Conservation (phyloP, 1,140 invertebrate species). For the Drosophila bipectinata region DNA sequence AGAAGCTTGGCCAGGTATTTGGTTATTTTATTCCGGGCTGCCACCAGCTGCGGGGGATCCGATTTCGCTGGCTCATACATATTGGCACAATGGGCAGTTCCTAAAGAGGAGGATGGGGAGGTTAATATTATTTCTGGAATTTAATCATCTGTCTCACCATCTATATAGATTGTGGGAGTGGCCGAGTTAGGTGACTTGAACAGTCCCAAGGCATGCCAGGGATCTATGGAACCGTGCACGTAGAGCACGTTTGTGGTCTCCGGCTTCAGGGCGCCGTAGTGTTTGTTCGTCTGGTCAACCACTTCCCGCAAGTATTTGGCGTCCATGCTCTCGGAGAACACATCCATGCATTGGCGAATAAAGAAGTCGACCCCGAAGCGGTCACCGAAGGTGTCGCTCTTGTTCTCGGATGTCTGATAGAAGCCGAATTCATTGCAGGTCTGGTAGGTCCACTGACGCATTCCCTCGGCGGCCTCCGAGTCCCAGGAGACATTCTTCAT, state of each 20-base stretch:
- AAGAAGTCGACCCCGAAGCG: slow-evolving; percentile 92
- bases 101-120: slow-evolving; percentile 83
- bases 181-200: slow-evolving; percentile 84
- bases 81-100: slow-evolving; percentile 92
- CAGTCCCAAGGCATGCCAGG: slow-evolving; percentile 95
- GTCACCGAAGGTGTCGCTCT: slow-evolving; percentile 90
- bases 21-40: slow-evolving; percentile 87
- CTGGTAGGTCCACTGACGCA: slow-evolving; percentile 96
- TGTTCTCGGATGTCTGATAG: slow-evolving; percentile 93
- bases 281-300: slow-evolving; percentile 89
- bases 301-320: slow-evolving; percentile 84
- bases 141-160: slow-evolving; percentile 84
- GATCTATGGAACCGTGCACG: slow-evolving; percentile 96
- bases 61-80: slow-evolving; percentile 89
- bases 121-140: not conserved
- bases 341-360: slow-evolving; percentile 92
- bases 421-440: slow-evolving; percentile 98
- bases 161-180: slow-evolving; percentile 89
- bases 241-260: slow-evolving; percentile 91
- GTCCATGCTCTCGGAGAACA: slow-evolving; percentile 87
- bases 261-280: slow-evolving; percentile 91
- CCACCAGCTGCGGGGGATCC: slow-evolving; percentile 87
- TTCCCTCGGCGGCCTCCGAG: slow-evolving; percentile 86
- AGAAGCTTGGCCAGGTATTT: slow-evolving; percentile 84
- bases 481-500: slow-evolving; percentile 90